Percentiles rank a stretch among this genome's conserved stretches.
Evolutionary conservation across 2,888 invertebrate species (phyloP).

Genomic region (Polydrusus cervinus): DNA sequence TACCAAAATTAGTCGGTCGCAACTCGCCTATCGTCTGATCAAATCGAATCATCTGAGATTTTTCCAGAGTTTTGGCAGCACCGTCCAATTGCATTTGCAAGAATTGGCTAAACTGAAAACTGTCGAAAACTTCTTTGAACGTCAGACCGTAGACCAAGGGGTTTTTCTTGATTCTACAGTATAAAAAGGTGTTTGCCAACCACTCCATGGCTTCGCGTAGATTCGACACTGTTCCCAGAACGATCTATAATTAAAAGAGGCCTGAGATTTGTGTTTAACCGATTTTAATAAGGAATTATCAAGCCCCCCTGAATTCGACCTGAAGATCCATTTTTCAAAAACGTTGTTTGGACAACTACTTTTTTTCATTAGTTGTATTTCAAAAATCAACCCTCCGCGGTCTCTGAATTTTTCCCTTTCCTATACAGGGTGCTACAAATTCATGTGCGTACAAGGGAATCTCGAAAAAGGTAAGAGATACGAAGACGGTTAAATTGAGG

Average conservation of each 20-base stretch:
- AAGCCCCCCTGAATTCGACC: too few relatives aligned
- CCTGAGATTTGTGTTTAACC: too few relatives aligned
- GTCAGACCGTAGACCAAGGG: constrained; percentile 85
- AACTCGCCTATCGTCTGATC: constrained; percentile 89
- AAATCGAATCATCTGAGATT: constrained; percentile 95
- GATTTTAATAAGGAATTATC: too few relatives aligned
- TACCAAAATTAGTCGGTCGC: constrained; percentile 88
- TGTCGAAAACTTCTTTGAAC: constrained; percentile 79
- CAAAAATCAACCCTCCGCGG: too few relatives aligned
- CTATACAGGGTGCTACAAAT: too few relatives aligned
- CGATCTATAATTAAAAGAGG: constrained; percentile 76
- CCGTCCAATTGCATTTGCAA: constrained; percentile 84
- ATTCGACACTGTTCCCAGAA: constrained; percentile 96
- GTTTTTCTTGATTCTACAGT: constrained; percentile 94
- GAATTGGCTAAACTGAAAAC: constrained; percentile 85
- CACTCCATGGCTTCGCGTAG: constrained; percentile 97
- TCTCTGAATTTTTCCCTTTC: too few relatives aligned
- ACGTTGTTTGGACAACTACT: too few relatives aligned
- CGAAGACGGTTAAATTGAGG: too few relatives aligned
- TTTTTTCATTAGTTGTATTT: too few relatives aligned
- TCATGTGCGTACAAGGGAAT: too few relatives aligned
- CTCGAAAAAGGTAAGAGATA: too few relatives aligned
- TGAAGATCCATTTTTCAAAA: neutral
- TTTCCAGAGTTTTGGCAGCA: constrained; percentile 91
- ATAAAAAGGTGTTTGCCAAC: constrained; percentile 97